A percentile compares a stretch with the other conserved stretches of the same genome.
phyloP scores from a whole-genome alignment of 2,113 vertebrate species.

The Gavialis gangeticus region DNA sequence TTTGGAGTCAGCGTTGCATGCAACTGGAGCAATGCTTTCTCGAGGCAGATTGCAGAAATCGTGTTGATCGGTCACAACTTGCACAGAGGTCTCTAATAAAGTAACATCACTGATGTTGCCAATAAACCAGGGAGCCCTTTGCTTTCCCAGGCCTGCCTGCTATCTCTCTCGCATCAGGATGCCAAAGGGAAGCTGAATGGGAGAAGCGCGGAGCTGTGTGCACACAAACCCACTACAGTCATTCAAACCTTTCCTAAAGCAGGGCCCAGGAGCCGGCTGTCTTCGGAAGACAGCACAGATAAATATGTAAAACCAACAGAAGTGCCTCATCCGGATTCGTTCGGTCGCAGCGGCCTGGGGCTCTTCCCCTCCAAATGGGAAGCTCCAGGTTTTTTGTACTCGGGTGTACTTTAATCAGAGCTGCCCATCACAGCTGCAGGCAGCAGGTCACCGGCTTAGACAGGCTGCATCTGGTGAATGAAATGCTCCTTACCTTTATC shows the following conservation, averaged over 20 bases:
- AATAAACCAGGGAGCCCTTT: neutral
- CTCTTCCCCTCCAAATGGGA: constrained; percentile 3
- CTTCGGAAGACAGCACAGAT: neutral
- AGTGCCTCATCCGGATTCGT: neutral
- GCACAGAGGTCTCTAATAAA: neutral
- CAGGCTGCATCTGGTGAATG: neutral
- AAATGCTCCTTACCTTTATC: neutral
- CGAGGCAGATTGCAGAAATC: neutral
- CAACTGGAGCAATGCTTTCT: neutral
- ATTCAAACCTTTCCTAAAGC: neutral
- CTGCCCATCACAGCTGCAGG: neutral
- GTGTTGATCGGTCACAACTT: neutral
- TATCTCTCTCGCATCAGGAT: too few species aligned
- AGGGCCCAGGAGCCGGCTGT: neutral
- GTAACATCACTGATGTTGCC: neutral
- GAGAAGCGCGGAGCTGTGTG: neutral
- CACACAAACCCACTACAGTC: neutral
- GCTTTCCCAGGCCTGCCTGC: neutral
- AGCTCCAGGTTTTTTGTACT: neutral
- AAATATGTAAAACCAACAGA: constrained; percentile 2
- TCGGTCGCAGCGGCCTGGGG: neutral
- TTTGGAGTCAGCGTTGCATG: neutral
- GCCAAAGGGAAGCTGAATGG: neutral
- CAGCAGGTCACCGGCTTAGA: neutral
- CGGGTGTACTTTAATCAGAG: constrained; percentile 5